Evolutionary conservation across 1,140 invertebrate genomes (phyloP), one percentile per base, ranked within the genome.

Genomic region (Anastrepha ludens): DNA sequence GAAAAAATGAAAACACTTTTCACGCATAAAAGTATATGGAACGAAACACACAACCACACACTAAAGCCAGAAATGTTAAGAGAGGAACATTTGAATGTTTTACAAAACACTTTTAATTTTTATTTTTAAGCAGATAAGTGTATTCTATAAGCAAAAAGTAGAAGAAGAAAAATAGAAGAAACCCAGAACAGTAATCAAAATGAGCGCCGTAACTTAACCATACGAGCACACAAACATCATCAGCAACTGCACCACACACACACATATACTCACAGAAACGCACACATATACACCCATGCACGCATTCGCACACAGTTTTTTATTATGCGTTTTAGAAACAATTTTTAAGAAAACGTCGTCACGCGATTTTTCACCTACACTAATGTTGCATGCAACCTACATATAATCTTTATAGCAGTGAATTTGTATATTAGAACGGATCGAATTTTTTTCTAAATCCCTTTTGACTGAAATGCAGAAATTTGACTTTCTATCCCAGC

Each of bases 51-150:
- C 3, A 20, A 41, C 15, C 74, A 29, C 47, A 55, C 20, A 20
- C 74, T 20, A 20, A 74, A 74, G 74, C 47, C 74, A 81, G 74
- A 81, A 81, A 81, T 20, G 8, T 81, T 55, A 47, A 86, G 20
- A 7, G 41, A 86, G 29, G 29, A 29, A 29, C 29, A 29, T 29
- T 29, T 29, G 29, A 86, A 86, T 62, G 13, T 86, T 86, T 62
- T 86, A 86, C 50, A 59, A 86, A 86, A 44, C 39, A 78, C 47
- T 67, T 62, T 87, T 55, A 55, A 65, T 41, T 29, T 29, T 81
- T 81, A 55, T 55, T 81, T 81, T 81, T 81, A 20, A 8, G 20
- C 20, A 81, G 55, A 55, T 87, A 87, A 62, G 41, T 62, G 13
- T 44, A 78, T 2, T 78, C 20, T n/a, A 5, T 78, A 78, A 78